Evolutionary conservation across 2,113 vertebrate genomes (phyloP).

Genomic region (Daubentonia madagascariensis): DNA sequence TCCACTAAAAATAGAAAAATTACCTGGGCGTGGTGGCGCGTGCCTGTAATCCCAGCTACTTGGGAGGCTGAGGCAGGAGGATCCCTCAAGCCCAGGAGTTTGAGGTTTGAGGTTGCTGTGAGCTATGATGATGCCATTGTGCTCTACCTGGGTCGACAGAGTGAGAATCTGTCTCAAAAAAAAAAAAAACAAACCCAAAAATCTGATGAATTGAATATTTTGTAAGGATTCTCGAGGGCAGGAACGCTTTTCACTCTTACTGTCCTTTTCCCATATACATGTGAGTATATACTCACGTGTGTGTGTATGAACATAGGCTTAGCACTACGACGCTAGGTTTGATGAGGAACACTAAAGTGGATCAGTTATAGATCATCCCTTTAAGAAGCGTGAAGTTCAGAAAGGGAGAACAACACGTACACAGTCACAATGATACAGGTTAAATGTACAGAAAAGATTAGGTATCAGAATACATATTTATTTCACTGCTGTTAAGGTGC

Average conservation of each 20-base stretch:
- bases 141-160: no score
- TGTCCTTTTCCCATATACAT: background rate
- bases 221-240: background rate
- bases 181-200: background rate
- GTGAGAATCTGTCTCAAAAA: no score
- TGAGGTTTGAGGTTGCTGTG: no score
- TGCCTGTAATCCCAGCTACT: no score
- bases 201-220: background rate
- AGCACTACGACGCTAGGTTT: background rate
- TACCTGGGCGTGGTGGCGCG: no score
- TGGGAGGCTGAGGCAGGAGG: no score
- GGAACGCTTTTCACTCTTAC: background rate
- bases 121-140: no score
- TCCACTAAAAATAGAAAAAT: no score
- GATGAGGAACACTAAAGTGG: background rate
- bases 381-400: background rate
- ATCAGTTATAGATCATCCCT: background rate
- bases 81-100: no score
- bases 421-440: rapidly evolving
- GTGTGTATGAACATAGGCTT: background rate
- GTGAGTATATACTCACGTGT: background rate
- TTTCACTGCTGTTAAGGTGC: background rate
- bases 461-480: no score
- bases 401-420: background rate
- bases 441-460: background rate